Evolutionary conservation across 2,113 vertebrate species (phyloP), one percentile per base, ranked within the genome.

Genomic region (Peromyscus californicus): DNA sequence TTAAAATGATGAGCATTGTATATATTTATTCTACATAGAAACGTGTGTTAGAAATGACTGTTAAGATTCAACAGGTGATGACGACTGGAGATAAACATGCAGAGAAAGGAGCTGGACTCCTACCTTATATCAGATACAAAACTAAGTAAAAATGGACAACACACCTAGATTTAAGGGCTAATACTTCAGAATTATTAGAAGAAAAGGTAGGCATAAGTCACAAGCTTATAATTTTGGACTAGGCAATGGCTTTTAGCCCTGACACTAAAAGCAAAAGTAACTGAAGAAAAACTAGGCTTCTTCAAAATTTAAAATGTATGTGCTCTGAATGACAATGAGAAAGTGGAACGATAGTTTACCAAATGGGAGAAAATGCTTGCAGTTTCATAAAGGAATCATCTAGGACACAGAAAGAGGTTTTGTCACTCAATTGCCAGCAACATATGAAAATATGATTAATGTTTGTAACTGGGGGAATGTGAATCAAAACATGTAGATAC

Each of bases 161-260:
- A 85, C 82, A 65, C 16, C 83, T 45, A 65, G 2, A 65, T 22
- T 61, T 57, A 29, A 90, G 26, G 63, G 24, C 11, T 76, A 90
- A 83, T 75, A 11, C 3, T n/a, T 19, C n/a, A 83, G 79, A 90
- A 72, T 51, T 59, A 67, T 84, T 83, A 39, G 89, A 76, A 82
- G 42, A 95, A 92, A 96, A 86, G 29, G 57, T 2, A 82, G 29
- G 24, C 2, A 29, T 48, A 92, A 90, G 61, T 89, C n/a, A 45
- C 29, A 86, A 48, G 42, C 39, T 91, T 24, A 9, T 33, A n/a
- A 59, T 21, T 12, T 59, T 83, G 42, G 21, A 72, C 78, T 74
- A 89, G 45, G 45, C 59, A 94, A 48, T 31, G 12, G 31, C 42
- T 85, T 96, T 89, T 96, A 91, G 88, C 42, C 31, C 16, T 63